Evolutionary conservation across 2,888 invertebrate species (phyloP), one percentile per base, ranked within the genome.

Genomic region (Lepidonotus clava): DNA sequence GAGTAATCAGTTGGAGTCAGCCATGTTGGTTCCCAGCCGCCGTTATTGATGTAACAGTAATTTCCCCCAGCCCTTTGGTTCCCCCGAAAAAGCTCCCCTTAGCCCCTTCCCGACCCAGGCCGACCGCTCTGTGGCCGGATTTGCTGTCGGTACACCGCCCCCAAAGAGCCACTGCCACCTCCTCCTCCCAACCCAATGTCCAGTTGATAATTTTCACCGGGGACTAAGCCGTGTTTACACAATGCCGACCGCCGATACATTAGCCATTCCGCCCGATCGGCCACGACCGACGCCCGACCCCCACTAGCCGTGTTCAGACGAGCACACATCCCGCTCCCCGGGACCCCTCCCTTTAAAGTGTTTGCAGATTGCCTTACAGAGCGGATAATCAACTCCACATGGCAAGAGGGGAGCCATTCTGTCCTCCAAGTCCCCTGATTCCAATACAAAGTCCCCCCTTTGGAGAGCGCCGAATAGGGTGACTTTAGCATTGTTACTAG

Each of bases 361-460:
- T 40, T n/a, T 40, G 38, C 40, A 76, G 38, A 76, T 40, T 76
- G 76, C 38, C 76, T 40, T 38, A n/a, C 38, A 21, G 40, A 14
- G 76, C 76, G 40, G 14, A 28, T 76, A 76, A 76, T 76, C n/a
- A n/a, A 40, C n/a, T 40, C 76, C 76, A 76, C 40, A 76, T 76
- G 76, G 61, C 28, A 24, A 24, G 61, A 28, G 61, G 24, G n/a
- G 61, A 24, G n/a, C 61, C 28, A 61, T 61, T n/a, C 61, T 24
- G 24, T 24, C 61, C n/a, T n/a, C n/a, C n/a, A n/a, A n/a, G 24
- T 11, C 4, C 61, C 61, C 61, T 18, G 61, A 28, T 32, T 11
- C 28, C 61, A 11, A n/a, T 61, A 28, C 61, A 61, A 61, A 61
- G 61, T 28, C 61, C 2, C 2, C 28, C 61, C 28, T 61, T n/a